Conservation (phyloP, 2,113 vertebrate genomes). For the Siniperca chuatsi region DNA sequence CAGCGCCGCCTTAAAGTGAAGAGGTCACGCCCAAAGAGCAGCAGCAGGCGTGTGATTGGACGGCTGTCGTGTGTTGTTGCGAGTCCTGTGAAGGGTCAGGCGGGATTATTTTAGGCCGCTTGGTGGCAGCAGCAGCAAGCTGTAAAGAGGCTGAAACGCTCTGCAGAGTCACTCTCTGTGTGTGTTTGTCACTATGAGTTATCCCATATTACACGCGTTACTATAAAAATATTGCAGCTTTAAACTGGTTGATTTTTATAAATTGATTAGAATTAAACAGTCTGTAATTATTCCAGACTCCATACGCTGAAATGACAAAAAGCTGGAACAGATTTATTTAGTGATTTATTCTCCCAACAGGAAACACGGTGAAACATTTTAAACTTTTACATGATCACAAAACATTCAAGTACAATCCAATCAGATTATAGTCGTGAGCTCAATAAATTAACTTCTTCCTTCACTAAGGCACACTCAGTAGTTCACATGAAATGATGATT, state of each 20-base stretch:
- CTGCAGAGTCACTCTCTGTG: too few species aligned
- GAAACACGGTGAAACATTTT: neutral
- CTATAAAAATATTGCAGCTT: neutral
- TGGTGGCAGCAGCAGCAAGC: too few species aligned
- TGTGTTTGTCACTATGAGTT: too few species aligned
- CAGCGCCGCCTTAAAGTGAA: too few species aligned
- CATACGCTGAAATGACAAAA: neutral
- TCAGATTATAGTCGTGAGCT: neutral
- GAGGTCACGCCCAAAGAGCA: too few species aligned
- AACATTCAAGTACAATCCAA: constrained; percentile 32
- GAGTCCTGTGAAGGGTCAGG: too few species aligned
- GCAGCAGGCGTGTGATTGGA: too few species aligned
- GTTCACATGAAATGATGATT: constrained; percentile 9
- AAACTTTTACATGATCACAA: constrained; percentile 22
- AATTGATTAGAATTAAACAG: neutral
- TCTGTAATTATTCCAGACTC: neutral
- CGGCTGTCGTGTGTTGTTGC: too few species aligned
- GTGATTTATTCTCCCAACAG: constrained; percentile 43
- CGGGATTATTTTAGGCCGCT: too few species aligned
- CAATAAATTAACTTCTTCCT: constrained; percentile 59
- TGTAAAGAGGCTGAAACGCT: too few species aligned
- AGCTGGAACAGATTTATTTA: neutral
- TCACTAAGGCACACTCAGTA: constrained; percentile 65
- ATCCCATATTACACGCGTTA: too few species aligned
- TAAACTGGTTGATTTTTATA: neutral